A percentile compares a stretch with the other conserved stretches of the same genome.
These are phyloP conservation scores for Paratilapia polleni DNA, from an alignment of 2,113 vertebrate genomes.

Conservation along the genomic window DNA sequence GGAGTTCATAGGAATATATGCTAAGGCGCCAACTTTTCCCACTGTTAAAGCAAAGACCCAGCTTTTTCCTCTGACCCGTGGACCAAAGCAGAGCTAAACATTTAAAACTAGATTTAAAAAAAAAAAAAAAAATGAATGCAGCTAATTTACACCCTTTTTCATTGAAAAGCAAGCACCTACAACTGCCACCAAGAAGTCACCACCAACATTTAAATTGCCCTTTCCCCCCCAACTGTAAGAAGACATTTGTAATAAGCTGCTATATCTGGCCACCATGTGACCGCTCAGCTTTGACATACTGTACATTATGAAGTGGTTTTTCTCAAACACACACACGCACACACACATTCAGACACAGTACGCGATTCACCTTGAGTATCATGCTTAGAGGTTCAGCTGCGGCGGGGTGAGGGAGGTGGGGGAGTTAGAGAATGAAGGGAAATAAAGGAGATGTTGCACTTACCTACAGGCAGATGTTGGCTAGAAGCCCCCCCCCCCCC, in stretches of 20 bases:
- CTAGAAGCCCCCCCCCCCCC: conserved; percentile 5
- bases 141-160: not conserved
- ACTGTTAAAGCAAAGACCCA: not conserved
- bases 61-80: not conserved
- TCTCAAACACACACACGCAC: conserved; percentile 32
- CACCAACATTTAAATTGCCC: not conserved
- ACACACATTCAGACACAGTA: conserved; percentile 32
- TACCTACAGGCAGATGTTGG: conserved; percentile 74
- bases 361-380: conserved; percentile 78
- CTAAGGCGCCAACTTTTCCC: not conserved
- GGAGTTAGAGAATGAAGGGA: conserved; percentile 25
- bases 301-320: conserved; percentile 53
- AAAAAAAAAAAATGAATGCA: not conserved
- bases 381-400: conserved; percentile 68
- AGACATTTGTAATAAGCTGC: too few species aligned
- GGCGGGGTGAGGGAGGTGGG: conserved; percentile 35
- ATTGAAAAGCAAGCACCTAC: not conserved
- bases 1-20: not conserved
- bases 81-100: not conserved
- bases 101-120: not conserved
- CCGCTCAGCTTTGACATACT: conserved; percentile 46
- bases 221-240: too few species aligned
- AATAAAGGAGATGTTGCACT: conserved; percentile 69
- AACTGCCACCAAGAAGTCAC: conserved; percentile 2
- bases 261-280: conserved; percentile 12